Percentiles rank a stretch among this genome's conserved stretches.
These are phyloP conservation scores for Lysandra bellargus DNA, from an alignment of 2,888 invertebrate species.

Conservation along the genomic window DNA sequence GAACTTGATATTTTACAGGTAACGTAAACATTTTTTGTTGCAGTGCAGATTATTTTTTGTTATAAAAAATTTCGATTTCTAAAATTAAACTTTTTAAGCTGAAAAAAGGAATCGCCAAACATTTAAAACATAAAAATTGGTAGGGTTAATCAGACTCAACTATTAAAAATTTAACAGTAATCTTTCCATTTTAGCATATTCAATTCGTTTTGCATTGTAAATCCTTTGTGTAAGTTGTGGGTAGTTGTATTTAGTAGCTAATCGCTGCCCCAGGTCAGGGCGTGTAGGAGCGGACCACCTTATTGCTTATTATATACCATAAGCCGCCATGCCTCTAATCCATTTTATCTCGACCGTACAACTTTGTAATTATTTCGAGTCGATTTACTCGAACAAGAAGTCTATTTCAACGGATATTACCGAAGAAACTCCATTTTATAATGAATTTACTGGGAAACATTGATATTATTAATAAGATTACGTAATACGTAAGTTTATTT, in stretches of 20 bases:
- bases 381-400: slow-evolving; percentile 29
- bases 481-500: too few relatives aligned
- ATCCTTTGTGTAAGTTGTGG: slow-evolving; percentile 18
- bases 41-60: not conserved
- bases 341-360: slow-evolving; percentile 23
- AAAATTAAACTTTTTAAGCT: too few relatives aligned
- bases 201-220: slow-evolving; percentile 15
- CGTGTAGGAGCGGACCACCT: slow-evolving; percentile 69
- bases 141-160: too few relatives aligned
- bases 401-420: slow-evolving; percentile 21
- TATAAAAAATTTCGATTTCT: not conserved
- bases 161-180: not conserved
- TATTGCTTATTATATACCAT: slow-evolving; percentile 68
- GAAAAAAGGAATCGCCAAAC: too few relatives aligned
- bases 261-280: slow-evolving; percentile 74
- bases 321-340: slow-evolving; percentile 13
- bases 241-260: slow-evolving; percentile 49
- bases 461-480: too few relatives aligned
- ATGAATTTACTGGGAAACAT: not conserved
- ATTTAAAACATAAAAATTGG: too few relatives aligned
- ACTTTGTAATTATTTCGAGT: slow-evolving; percentile 38
- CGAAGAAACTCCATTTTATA: not conserved
- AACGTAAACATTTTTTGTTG: not conserved
- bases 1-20: not conserved
- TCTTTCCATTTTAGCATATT: not conserved